Conservation (phyloP, 2,888 invertebrate species). For the Neoascia interrupta region DNA sequence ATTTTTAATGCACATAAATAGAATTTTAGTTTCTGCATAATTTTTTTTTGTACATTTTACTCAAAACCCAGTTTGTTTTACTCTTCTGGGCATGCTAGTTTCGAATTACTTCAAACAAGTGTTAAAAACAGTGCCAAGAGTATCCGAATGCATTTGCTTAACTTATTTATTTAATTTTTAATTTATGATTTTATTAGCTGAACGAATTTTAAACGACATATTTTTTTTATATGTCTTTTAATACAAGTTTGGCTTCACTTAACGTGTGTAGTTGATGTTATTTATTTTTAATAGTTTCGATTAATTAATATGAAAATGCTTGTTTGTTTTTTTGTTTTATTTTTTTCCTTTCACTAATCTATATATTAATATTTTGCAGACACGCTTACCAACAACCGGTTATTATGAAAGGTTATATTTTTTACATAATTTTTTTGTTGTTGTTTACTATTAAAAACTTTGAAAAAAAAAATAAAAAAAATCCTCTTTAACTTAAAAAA, state of each 20-base stretch:
- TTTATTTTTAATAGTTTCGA: slow-evolving; percentile 51
- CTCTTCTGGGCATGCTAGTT: too few relatives aligned
- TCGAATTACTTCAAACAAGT: too few relatives aligned
- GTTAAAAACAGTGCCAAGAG: too few relatives aligned
- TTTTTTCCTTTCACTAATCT: slow-evolving; percentile 64
- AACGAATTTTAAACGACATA: too few relatives aligned
- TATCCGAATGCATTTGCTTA: too few relatives aligned
- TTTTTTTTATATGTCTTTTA: slow-evolving; percentile 62
- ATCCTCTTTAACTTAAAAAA: too few relatives aligned
- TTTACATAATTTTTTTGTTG: slow-evolving; percentile 73
- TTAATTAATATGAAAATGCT: slow-evolving; percentile 55
- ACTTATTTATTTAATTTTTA: too few relatives aligned
- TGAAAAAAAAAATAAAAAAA: slow-evolving; percentile 28
- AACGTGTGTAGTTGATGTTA: slow-evolving; percentile 30
- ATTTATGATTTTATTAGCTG: too few relatives aligned
- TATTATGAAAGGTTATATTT: slow-evolving; percentile 80
- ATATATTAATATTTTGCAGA: slow-evolving; percentile 79
- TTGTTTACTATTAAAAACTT: slow-evolving; percentile 59
- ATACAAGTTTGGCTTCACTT: slow-evolving; percentile 67
- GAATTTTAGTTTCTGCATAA: too few relatives aligned
- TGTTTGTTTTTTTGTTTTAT: slow-evolving; percentile 55
- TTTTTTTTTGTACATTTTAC: too few relatives aligned
- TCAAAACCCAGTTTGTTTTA: too few relatives aligned
- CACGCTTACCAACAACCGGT: slow-evolving; percentile 80
- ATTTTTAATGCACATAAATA: too few relatives aligned